These are phyloP conservation scores for Notoglanidium macrostoma DNA, from an alignment of 2,797 vertebrate species.

Conservation along the genomic window DNA sequence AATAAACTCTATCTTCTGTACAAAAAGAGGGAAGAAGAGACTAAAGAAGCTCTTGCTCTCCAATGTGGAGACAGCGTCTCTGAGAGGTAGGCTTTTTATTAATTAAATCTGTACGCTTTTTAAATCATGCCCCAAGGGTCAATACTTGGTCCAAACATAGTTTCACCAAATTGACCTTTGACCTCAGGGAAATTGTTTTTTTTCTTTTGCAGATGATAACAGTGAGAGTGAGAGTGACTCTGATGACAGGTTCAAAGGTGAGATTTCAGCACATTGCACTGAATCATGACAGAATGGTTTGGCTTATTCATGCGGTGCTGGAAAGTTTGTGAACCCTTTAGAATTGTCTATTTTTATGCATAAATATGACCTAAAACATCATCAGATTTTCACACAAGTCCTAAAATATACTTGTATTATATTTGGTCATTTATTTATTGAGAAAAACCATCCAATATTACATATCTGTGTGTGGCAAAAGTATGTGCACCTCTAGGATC, in stretches of 20 bases:
- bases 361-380: too few relatives aligned
- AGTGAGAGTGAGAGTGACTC: conserved; percentile 99
- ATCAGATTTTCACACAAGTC: too few relatives aligned
- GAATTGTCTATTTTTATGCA: too few relatives aligned
- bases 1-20: conserved; percentile 98
- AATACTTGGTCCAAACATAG: conserved; percentile 52
- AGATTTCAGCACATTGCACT: conserved; percentile 63
- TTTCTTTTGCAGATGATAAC: conserved; percentile 92
- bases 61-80: conserved; percentile 89
- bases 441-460: too few relatives aligned
- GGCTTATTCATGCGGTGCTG: neutral
- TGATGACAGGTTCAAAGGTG: conserved; percentile 99
- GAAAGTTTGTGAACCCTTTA: too few relatives aligned
- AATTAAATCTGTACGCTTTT: conserved; percentile 35
- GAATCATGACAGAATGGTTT: neutral
- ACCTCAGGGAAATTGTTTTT: conserved; percentile 63
- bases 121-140: conserved; percentile 46
- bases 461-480: too few relatives aligned
- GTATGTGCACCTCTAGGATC: too few relatives aligned
- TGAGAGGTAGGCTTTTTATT: conserved; percentile 82
- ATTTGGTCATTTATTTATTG: too few relatives aligned
- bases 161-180: conserved; percentile 59
- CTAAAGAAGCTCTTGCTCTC: conserved; percentile 94
- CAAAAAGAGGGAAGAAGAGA: conserved; percentile 97
- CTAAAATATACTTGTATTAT: too few relatives aligned